Percentiles rank a stretch among this genome's conserved stretches.
These are phyloP conservation scores for Eidolon helvum DNA, from an alignment of 2,113 vertebrate genomes.

Conservation along the genomic window DNA sequence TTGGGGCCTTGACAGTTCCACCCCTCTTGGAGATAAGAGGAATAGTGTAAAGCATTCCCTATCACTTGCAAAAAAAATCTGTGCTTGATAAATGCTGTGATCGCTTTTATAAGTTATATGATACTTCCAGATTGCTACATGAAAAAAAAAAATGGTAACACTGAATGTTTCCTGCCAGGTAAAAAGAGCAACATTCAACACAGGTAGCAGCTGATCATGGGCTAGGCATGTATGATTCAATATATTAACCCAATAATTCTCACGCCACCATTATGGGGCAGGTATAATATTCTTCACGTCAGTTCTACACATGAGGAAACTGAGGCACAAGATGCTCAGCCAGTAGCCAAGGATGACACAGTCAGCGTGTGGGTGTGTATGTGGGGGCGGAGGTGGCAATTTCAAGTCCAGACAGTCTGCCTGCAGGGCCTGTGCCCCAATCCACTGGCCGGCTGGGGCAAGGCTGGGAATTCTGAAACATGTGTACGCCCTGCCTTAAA, in stretches of 20 bases:
- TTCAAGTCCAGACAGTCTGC: not conserved
- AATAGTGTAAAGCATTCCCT: not conserved
- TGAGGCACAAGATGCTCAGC: not conserved
- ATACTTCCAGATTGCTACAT: not conserved
- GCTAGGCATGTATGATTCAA: not conserved
- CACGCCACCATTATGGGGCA: not conserved
- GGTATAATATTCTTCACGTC: not conserved
- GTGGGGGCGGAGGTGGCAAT: not conserved
- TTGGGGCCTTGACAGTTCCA: not conserved
- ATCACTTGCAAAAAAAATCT: not conserved
- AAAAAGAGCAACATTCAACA: not conserved
- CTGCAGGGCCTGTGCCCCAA: not conserved
- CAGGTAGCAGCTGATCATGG: not conserved
- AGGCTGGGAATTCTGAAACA: not conserved
- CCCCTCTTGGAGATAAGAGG: not conserved
- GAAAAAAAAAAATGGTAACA: not conserved
- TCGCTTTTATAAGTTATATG: not conserved
- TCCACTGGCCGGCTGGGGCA: not conserved
- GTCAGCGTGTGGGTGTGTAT: not conserved
- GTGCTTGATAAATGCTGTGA: not conserved
- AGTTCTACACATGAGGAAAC: not conserved
- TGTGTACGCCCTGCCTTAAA: not conserved
- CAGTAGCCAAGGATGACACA: not conserved
- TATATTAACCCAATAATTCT: not conserved
- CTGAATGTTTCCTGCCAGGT: not conserved